phyloP scores from a whole-genome alignment of 2,113 vertebrate genomes.

The Campylorhamphus procurvoides region DNA sequence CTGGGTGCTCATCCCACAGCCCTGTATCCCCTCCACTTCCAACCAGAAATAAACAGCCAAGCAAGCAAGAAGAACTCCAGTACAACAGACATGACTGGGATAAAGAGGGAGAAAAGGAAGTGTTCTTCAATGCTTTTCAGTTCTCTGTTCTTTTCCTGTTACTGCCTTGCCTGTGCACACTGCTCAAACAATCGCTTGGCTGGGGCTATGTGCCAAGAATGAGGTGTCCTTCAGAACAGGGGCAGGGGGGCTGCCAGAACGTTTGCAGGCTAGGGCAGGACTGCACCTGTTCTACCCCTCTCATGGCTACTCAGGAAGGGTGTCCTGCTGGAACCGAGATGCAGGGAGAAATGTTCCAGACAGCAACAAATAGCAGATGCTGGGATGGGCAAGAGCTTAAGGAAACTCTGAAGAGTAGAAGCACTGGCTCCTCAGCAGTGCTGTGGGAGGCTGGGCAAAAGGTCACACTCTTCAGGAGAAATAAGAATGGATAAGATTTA shows the following conservation, averaged over 20 bases:
- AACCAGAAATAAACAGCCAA: not conserved
- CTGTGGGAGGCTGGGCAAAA: not conserved
- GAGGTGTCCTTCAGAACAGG: not conserved
- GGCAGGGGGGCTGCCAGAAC: not conserved
- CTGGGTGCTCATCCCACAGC: not conserved
- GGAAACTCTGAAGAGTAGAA: fast-evolving
- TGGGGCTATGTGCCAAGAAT: not conserved
- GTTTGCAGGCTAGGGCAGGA: not conserved
- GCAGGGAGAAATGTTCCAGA: not conserved
- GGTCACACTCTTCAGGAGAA: fast-evolving
- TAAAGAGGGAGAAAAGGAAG: not conserved
- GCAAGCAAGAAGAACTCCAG: not conserved
- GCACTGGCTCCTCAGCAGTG: not conserved
- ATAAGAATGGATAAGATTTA: not conserved
- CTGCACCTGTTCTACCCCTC: not conserved
- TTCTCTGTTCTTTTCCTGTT: not conserved
- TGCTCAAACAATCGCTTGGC: fast-evolving
- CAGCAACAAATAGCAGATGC: not conserved
- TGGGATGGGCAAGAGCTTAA: too few species aligned
- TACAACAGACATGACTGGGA: fast-evolving
- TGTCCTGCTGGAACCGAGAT: not conserved
- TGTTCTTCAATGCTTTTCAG: fast-evolving
- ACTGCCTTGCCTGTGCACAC: not conserved
- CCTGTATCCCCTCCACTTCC: not conserved
- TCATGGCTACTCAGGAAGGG: not conserved